These are phyloP conservation scores for Allygus modestus DNA, from an alignment of 2,888 invertebrate species.

Conservation along the genomic window DNA sequence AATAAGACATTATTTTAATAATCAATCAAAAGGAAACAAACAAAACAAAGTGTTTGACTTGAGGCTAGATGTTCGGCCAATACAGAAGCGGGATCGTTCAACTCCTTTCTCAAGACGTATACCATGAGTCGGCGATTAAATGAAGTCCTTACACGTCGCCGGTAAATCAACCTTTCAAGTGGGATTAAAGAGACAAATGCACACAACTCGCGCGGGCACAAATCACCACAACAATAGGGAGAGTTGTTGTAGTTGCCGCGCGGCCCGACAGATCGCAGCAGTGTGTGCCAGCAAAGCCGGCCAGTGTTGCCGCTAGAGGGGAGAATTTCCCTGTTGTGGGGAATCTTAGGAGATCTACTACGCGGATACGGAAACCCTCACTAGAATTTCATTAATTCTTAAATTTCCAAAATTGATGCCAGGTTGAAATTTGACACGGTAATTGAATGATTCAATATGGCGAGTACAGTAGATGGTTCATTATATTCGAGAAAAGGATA, in stretches of 20 bases:
- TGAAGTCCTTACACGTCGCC: constrained; percentile 35
- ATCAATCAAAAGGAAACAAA: too few relatives aligned
- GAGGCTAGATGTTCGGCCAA: too few relatives aligned
- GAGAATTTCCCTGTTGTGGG: constrained; percentile 1
- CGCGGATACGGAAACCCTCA: too few relatives aligned
- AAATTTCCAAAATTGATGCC: too few relatives aligned
- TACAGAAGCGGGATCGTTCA: neutral
- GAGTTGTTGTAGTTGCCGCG: constrained; percentile 4
- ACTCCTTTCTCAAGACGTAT: neutral
- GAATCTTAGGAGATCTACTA: neutral
- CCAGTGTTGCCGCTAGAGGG: neutral
- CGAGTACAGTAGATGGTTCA: too few relatives aligned
- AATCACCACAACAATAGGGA: constrained; percentile 35
- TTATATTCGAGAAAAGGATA: too few relatives aligned
- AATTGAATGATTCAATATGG: too few relatives aligned
- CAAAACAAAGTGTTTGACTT: too few relatives aligned
- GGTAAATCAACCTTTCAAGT: constrained; percentile 25
- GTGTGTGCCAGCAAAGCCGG: neutral
- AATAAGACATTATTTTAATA: too few relatives aligned
- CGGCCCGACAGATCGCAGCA: neutral
- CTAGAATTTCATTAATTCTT: too few relatives aligned
- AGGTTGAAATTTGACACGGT: too few relatives aligned
- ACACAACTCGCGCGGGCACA: constrained; percentile 16
- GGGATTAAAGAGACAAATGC: constrained; percentile 49
- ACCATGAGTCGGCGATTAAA: constrained; percentile 4